Base-by-base conservation (phyloP, 2,113 vertebrate species). In the Puffinus mauretanicus region DNA sequence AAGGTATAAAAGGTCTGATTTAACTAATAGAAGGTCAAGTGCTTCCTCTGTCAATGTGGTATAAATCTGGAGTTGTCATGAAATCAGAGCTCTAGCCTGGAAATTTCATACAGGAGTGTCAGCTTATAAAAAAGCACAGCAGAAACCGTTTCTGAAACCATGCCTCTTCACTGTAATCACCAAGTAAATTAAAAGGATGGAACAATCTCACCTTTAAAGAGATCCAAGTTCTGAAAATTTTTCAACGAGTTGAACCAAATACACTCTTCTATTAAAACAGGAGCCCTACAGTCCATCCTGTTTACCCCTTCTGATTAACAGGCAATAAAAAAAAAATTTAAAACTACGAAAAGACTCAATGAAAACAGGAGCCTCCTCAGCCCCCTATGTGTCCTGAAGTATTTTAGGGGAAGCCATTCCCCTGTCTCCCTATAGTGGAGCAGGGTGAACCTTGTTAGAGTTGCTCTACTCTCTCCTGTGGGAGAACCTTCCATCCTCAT, bases 351-450 rank as follows among this genome's bases (percentile, higher is more conserved):
- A 91, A 62, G 21, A 36, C 7, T 49, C 15, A 11, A 6, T 61
- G 18, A 51, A 77, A 93, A 57, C 10, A 57, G 16, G 2, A n/a
- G 12, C 3, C 10, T 81, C 24, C 14, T 11, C 17, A 80, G 21
- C 2, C 2, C 3, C 1, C 13, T 54, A 3, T 15, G 2, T 30
- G 10, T 57, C 24, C 34, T 70, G 15, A 70, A 49, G 13, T 51
- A 51, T 38, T 88, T 67, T 57, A 69, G 25, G 12, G 10, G 15
- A 90, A 47, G 19, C 9, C 44, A 64, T 44, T 86, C 34, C 38
- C 10, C 32, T 67, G 29, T 34, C 8, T 10, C 6, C 1, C 4
- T 49, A 1, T 2, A 30, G 30, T 0, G 0, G 13, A 52, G 16
- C 26, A 71, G 3, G 3, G 11, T 21, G n/a, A 70, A 82, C 26